Conservation (phyloP, 2,888 invertebrate genomes). For the Steinernema hermaphroditum region DNA sequence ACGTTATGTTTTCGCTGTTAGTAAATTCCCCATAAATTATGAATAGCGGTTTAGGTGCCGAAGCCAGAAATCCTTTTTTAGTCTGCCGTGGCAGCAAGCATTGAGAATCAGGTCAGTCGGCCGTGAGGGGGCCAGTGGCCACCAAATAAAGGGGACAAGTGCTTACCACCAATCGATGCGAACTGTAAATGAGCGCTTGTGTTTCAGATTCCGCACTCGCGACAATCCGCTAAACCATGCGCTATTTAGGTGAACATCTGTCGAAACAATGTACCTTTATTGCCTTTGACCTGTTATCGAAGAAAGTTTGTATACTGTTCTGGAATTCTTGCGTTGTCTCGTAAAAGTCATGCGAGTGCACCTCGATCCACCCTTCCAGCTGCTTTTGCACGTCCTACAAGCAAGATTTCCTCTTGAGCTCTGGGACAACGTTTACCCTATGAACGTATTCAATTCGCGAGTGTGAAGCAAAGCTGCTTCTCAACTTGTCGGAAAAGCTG, state of each 20-base stretch:
- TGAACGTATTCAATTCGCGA: constrained; percentile 17
- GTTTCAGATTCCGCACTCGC: constrained; percentile 12
- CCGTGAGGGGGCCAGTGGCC: neutral
- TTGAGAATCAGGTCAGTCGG: neutral
- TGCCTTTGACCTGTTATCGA: constrained; percentile 32
- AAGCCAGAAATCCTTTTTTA: neutral
- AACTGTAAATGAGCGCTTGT: neutral
- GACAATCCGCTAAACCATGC: constrained; percentile 20
- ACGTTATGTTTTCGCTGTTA: neutral
- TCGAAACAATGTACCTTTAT: neutral
- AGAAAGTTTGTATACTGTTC: constrained; percentile 22
- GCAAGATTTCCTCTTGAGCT: neutral
- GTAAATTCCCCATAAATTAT: constrained; percentile 12
- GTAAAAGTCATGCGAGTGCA: neutral
- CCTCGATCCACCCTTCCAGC: constrained; percentile 17
- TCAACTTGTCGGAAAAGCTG: neutral
- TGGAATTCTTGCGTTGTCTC: neutral
- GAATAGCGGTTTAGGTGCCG: constrained; percentile 32
- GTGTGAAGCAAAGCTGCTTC: neutral
- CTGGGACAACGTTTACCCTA: neutral
- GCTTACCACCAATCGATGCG: constrained; percentile 19
- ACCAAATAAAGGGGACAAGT: neutral
- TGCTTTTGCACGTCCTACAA: constrained; percentile 24
- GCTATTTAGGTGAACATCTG: too few relatives aligned
- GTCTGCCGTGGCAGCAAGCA: neutral